Evolutionary conservation across 2,113 vertebrate species (phyloP).

Genomic region (Aptenodytes patagonicus): DNA sequence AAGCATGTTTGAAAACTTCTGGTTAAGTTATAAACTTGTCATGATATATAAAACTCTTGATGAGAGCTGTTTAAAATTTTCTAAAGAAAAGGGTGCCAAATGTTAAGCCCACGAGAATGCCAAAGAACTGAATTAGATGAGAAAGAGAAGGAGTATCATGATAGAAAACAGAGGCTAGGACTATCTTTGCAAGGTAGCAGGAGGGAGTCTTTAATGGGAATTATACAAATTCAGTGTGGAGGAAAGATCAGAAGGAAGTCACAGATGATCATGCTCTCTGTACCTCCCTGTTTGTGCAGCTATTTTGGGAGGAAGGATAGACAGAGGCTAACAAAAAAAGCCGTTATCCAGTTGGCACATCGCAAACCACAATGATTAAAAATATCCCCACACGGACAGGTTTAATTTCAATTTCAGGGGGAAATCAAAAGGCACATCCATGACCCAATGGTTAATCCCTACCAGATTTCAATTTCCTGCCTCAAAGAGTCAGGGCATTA

Average conservation of each 20-base stretch:
- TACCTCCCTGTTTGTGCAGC: neutral
- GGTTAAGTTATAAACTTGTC: neutral
- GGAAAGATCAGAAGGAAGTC: neutral
- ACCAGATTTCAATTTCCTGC: conserved; percentile 24
- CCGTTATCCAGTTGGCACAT: neutral
- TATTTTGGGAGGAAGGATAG: neutral
- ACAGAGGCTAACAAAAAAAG: neutral
- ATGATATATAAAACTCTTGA: neutral
- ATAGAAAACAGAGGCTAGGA: neutral
- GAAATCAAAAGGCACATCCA: conserved; percentile 4
- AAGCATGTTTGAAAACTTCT: neutral
- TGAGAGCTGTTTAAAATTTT: neutral
- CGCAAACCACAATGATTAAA: accelerated
- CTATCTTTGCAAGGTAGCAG: neutral
- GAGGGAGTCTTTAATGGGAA: neutral
- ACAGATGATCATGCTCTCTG: neutral
- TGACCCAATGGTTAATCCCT: neutral
- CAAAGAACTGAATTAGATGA: neutral
- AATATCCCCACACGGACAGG: neutral
- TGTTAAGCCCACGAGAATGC: neutral
- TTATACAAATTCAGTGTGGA: neutral
- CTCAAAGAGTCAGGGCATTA: neutral
- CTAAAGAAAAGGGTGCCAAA: neutral
- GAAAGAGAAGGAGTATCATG: neutral
- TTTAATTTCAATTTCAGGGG: neutral